Conservation (phyloP, 1,140 invertebrate species). For the Drosophila tsacasi region DNA sequence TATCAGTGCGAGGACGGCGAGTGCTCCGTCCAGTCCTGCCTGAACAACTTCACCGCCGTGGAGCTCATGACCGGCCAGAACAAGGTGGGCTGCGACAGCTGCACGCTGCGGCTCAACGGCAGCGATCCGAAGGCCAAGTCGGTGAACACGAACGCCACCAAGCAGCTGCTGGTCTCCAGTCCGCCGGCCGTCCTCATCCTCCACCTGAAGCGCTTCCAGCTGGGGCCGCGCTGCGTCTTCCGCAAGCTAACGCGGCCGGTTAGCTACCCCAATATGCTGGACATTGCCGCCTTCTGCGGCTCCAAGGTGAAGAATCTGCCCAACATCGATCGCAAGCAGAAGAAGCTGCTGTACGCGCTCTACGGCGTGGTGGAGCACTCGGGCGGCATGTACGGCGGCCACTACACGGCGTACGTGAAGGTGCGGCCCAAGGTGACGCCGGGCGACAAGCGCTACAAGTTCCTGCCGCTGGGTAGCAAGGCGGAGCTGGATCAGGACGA, state of each 20-base stretch:
- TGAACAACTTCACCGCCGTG: slow-evolving; percentile 95
- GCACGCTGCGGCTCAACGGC: slow-evolving; percentile 90
- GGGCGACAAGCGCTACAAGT: slow-evolving; percentile 89
- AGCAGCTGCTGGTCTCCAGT: slow-evolving; percentile 95
- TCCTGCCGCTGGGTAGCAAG: slow-evolving; percentile 88
- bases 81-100: slow-evolving; percentile 96
- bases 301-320: slow-evolving; percentile 90
- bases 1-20: slow-evolving; percentile 92
- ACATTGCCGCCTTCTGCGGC: slow-evolving; percentile 96
- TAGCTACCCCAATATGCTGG: slow-evolving; percentile 93
- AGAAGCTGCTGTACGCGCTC: slow-evolving; percentile 93
- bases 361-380: slow-evolving; percentile 98
- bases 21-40: slow-evolving; percentile 93
- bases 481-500: slow-evolving; percentile 81
- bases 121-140: slow-evolving; percentile 88
- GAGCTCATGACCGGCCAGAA: slow-evolving; percentile 96
- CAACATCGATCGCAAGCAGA: slow-evolving; percentile 88
- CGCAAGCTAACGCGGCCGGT: slow-evolving; percentile 94
- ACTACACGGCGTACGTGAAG: slow-evolving; percentile 98
- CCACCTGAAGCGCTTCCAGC: slow-evolving; percentile 96
- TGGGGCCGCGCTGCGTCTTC: slow-evolving; percentile 87
- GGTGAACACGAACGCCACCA: slow-evolving; percentile 95
- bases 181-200: slow-evolving; percentile 97
- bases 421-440: slow-evolving; percentile 87
- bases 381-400: slow-evolving; percentile 95